Evolutionary conservation across 2,113 vertebrate genomes (phyloP), one percentile per base, ranked within the genome.

Genomic region (Syrrhaptes paradoxus): DNA sequence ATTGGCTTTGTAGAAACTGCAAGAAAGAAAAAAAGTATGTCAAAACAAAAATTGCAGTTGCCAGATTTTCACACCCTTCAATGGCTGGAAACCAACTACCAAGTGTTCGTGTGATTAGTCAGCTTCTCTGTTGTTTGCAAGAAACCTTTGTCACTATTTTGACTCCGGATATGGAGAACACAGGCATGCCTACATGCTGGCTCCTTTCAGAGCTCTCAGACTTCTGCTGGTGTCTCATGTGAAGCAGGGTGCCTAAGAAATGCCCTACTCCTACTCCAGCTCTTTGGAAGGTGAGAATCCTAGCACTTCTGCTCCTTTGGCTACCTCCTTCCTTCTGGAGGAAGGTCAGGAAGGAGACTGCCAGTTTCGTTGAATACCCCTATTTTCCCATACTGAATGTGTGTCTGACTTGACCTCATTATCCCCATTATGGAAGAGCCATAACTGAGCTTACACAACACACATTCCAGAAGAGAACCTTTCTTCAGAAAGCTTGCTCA

Each of bases 1-100:
- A 98, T 67, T 97, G 97, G 91, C 98, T 98, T 96, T 97, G 98
- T 70, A 98, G 96, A 86, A 99, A 98, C 99, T 99, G 98, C 51
- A 41, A 96, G n/a, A 62, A 32, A 73, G 86, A 25, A 46, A 45
- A 57, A 51, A 6, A 3, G 2, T 25, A 51, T 1, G 3, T 93
- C 34, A 91, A 54, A 79, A 31, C 34, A 85, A 45, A 41, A 84
- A 31, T 3, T 18, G 26, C 12, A 78, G 16, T 22, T 83, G 36
- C 18, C 41, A 90, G 43, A 38, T 67, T 72, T 76, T 32, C 17
- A 29, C 13, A 66, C 13, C 7, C n/a, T 74, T 59, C 66, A 84
- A 29, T 36, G 25, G 31, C 3, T 62, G 52, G 38, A 89, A 73
- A 61, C 34, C 52, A 85, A 18, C 17, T 71, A 46, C 15, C 4